A percentile compares a stretch with the other conserved stretches of the same genome.
phyloP scores from a whole-genome alignment of 2,113 vertebrate species.

The Urocynchramus pylzowi region DNA sequence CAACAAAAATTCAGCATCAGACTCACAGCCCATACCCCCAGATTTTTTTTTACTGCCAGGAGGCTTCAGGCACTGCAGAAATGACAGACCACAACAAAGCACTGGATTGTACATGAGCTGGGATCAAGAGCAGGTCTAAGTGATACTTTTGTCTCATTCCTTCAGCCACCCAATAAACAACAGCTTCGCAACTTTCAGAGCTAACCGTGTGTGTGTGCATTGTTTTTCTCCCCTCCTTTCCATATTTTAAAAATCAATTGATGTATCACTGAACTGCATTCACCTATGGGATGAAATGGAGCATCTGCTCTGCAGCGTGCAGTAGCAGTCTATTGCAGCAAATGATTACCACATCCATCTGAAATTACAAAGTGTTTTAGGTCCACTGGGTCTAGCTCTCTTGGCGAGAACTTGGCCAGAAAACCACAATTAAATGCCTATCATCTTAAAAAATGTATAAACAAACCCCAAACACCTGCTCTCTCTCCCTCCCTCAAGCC shows the following conservation, averaged over 20 bases:
- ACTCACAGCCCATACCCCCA: neutral
- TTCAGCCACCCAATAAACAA: neutral
- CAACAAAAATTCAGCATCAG: neutral
- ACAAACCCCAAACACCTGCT: neutral
- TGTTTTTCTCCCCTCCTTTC: neutral
- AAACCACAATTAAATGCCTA: neutral
- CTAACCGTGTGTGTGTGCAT: neutral
- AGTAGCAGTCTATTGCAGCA: neutral
- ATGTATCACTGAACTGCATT: neutral
- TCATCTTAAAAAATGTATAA: neutral
- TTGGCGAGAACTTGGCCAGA: neutral
- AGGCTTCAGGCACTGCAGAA: neutral
- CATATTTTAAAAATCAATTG: slow-evolving; percentile 2
- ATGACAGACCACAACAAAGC: neutral
- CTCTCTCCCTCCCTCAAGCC: neutral
- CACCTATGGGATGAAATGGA: neutral
- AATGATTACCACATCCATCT: neutral
- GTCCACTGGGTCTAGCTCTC: neutral
- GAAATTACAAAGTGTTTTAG: neutral
- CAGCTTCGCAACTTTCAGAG: neutral
- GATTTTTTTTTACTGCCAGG: neutral
- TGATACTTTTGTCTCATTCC: neutral
- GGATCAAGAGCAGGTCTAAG: neutral
- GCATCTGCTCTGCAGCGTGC: neutral
- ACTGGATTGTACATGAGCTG: neutral